Evolutionary conservation across 2,113 vertebrate genomes (phyloP), one percentile per base, ranked within the genome.

Genomic region (Hystrix brachyura): DNA sequence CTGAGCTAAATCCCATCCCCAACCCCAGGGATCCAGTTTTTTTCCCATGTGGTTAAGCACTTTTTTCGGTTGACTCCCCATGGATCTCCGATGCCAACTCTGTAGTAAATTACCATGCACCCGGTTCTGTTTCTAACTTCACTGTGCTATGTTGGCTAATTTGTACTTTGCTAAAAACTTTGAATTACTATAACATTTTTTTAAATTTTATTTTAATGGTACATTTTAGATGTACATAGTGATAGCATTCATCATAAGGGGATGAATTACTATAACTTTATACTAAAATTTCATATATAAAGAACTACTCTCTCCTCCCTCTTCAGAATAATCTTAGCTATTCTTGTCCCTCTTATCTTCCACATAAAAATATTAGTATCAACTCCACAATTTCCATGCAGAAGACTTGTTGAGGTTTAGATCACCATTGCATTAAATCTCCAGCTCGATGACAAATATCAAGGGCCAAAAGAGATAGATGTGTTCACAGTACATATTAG

Each of bases 301-400:
- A 92, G 18, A 65, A 79, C 25, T 87, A 82, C 53, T 51, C 53
- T 82, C 19, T 67, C 34, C 27, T 94, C 57, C 18, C 69, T 60
- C 34, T 48, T 90, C 72, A 72, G 55, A 90, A 94, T 7, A 64
- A 38, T 38, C 55, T 85, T 29, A 34, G 67, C 72, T 38, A 64
- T 74, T 74, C 48, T 74, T 67, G 32, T 25, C 59, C 69, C 27
- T 81, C 55, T 65, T 92, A 21, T 91, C 65, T 81, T 65, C 59
- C 8, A 57, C 51, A 53, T 94, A 88, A 62, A 71, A 82, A 67
- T 83, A 69, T 87, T 91, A 87, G 82, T 76, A 76, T 81, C 59
- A 87, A 53, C 64, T 71, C 53, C n/a, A 80, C 53, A 32, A 48
- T 65, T 78, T 84, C 29, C 60, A 38, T 48, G 21, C 29, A 48